These are phyloP conservation scores for Pterocles orientalis DNA, from an alignment of 2,113 vertebrate species.

Conservation along the genomic window DNA sequence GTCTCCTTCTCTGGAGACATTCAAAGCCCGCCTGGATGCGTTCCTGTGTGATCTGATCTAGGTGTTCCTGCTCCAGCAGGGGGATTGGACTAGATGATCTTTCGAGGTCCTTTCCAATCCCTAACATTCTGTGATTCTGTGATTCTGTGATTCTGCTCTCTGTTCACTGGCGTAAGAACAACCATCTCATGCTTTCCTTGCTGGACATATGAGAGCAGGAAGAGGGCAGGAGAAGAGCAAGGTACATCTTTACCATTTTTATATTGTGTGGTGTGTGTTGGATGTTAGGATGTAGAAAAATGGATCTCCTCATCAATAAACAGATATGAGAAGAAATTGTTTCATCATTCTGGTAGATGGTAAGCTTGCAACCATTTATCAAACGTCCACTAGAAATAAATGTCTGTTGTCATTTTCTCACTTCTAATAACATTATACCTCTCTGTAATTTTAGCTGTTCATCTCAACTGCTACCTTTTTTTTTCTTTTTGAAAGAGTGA, in stretches of 20 bases:
- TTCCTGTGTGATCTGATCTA: no score
- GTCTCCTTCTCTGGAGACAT: no score
- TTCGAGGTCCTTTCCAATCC: no score
- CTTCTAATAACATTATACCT: slow-evolving; percentile 21
- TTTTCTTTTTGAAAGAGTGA: neutral
- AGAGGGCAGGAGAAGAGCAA: neutral
- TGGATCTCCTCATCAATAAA: neutral
- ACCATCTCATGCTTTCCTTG: neutral
- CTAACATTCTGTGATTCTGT: no score
- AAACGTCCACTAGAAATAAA: slow-evolving; percentile 14
- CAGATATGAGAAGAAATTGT: neutral
- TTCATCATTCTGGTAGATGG: slow-evolving; percentile 12
- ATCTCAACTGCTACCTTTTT: neutral
- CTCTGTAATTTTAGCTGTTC: slow-evolving; percentile 8
- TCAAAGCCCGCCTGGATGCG: no score
- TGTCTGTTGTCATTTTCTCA: slow-evolving; percentile 17
- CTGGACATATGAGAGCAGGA: neutral
- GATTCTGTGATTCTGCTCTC: neutral
- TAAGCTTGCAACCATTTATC: slow-evolving; percentile 46
- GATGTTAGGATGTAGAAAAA: neutral
- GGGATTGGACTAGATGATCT: no score
- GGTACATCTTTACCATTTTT: neutral
- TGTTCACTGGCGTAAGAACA: neutral
- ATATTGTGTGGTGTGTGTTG: neutral
- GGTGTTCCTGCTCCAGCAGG: no score